Evolutionary conservation across 2,113 vertebrate species (phyloP), one percentile per base, ranked within the genome.

Genomic region (Aplodontia rufa): DNA sequence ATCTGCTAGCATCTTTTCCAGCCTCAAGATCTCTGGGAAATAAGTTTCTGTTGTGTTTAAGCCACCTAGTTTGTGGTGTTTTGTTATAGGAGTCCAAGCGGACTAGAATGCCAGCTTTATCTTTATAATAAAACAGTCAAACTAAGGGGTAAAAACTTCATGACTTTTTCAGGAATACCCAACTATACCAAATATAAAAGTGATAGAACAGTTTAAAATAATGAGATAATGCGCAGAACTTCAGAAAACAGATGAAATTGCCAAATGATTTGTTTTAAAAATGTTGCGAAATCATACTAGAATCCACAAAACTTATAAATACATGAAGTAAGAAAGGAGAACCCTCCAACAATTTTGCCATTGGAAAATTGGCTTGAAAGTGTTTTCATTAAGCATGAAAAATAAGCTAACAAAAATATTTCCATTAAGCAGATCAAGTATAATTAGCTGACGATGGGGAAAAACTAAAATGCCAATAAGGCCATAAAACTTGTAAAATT

Each of bases 401-500:
- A 87, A 68, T 71, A 92, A 37, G 71, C 49, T 53, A 79, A 86
- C 24, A 35, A 51, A 80, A 95, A 68, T 4, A 60, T 76, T 81
- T 71, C 19, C 60, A 71, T 30, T 16, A 86, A 82, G n/a, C 51
- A 84, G 17, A 81, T 80, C 28, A 89, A 89, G 8, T 8, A 26
- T 53, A 94, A 26, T 30, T 78, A 91, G 13, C 84, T 92, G 30
- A 87, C 35, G 74, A 91, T 93, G n/a, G 42, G 53, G 49, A 86
- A 69, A 85, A 82, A 58, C 32, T 47, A 86, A 37, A 86, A 64
- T 79, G 24, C 49, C 9, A 51, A 32, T 53, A 55, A 80, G 32
- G 16, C 45, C 24, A 5, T 58, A 35, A 72, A 76, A 58, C 10
- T 78, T 72, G 7, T 78, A 95, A 93, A 88, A 87, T 42, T 60